Conservation (phyloP, 2,113 vertebrate genomes). For the Strix uralensis region DNA sequence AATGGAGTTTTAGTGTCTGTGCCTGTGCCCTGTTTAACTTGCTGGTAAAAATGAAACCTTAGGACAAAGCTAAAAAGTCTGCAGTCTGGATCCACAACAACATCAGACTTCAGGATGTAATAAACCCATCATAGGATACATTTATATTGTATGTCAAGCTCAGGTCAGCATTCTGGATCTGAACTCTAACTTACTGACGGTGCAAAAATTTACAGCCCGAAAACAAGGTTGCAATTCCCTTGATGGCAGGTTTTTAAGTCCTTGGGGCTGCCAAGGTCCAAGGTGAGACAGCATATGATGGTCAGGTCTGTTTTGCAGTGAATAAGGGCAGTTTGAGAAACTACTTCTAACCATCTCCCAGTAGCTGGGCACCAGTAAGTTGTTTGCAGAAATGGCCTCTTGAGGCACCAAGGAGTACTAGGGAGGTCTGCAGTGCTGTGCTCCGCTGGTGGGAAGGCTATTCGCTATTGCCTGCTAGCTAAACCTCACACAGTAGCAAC, state of each 20-base stretch:
- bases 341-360: neutral
- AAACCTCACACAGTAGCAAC: neutral
- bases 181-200: slow-evolving; percentile 41
- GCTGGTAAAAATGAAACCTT: slow-evolving; percentile 53
- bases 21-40: slow-evolving; percentile 53
- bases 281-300: neutral
- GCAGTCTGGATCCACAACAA: slow-evolving; percentile 39
- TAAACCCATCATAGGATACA: slow-evolving; percentile 68
- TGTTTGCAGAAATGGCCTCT: neutral
- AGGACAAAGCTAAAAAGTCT: slow-evolving; percentile 34
- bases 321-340: neutral
- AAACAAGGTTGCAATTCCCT: neutral
- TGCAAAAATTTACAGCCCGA: slow-evolving; percentile 45
- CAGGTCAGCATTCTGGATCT: slow-evolving; percentile 62
- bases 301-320: neutral
- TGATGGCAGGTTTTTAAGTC: neutral
- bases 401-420: neutral
- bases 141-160: slow-evolving; percentile 67
- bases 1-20: slow-evolving; percentile 41
- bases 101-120: slow-evolving; percentile 60
- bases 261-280: neutral
- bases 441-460: neutral
- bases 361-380: neutral
- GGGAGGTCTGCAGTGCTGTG: neutral
- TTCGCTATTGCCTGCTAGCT: neutral